These are phyloP conservation scores for Promerops cafer DNA, from an alignment of 2,113 vertebrate species.

Conservation along the genomic window DNA sequence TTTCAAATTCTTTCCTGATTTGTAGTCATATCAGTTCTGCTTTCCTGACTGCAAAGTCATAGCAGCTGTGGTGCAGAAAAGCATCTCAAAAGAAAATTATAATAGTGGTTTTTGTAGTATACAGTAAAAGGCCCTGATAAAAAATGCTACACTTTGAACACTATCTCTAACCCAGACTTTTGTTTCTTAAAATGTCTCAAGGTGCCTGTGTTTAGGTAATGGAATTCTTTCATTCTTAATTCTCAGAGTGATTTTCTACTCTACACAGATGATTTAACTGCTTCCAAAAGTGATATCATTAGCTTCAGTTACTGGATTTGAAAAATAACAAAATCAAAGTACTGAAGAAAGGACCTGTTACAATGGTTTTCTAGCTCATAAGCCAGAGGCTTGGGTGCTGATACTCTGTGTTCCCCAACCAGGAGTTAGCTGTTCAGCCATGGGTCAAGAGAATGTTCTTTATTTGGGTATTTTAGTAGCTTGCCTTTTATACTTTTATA, in stretches of 20 bases:
- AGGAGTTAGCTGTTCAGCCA: neutral
- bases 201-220: neutral
- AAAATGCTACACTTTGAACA: neutral
- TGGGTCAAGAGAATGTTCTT: neutral
- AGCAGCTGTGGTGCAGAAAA: neutral
- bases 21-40: neutral
- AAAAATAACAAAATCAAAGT: neutral
- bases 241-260: neutral
- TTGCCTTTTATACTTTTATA: neutral
- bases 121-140: neutral
- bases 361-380: neutral
- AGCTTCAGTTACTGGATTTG: neutral
- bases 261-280: neutral
- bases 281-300: neutral
- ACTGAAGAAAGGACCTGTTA: neutral
- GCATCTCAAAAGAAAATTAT: neutral
- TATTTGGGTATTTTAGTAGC: neutral
- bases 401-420: neutral
- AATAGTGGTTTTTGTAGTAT: neutral
- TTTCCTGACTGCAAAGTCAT: neutral
- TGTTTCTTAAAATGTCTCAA: neutral
- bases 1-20: neutral
- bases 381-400: neutral
- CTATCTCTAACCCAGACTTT: neutral
- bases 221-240: neutral